phyloP scores from a whole-genome alignment of 1,140 invertebrate species.

The Saccostrea glomerata region DNA sequence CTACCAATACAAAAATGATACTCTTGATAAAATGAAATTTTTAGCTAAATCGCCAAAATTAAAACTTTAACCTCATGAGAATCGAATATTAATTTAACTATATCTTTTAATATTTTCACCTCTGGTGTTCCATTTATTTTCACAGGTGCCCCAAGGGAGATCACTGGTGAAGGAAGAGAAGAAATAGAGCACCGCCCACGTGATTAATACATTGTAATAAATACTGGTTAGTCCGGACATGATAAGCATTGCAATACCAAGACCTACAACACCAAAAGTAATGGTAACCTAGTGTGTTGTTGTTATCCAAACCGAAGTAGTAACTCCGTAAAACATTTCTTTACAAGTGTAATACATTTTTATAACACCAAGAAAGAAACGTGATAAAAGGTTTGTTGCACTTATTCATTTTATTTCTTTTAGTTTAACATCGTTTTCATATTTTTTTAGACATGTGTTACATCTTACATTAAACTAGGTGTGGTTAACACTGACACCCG shows the following conservation, averaged over 20 bases:
- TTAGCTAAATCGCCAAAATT: too few relatives aligned
- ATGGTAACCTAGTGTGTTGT: neutral
- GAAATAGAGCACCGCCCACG: conserved; percentile 85
- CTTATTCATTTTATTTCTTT: too few relatives aligned
- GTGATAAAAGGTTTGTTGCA: too few relatives aligned
- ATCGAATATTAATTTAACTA: too few relatives aligned
- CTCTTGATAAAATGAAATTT: too few relatives aligned
- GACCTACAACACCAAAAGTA: conserved; percentile 53
- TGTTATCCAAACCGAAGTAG: neutral
- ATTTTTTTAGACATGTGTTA: too few relatives aligned
- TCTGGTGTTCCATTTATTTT: conserved; percentile 85
- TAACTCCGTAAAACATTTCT: too few relatives aligned
- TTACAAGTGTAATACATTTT: neutral
- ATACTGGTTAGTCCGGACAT: conserved; percentile 77
- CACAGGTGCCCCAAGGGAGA: conserved; percentile 70
- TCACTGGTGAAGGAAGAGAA: conserved; percentile 69
- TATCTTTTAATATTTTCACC: conserved; percentile 16
- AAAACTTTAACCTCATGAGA: too few relatives aligned
- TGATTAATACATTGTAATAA: conserved; percentile 84
- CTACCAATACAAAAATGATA: conserved; percentile 40
- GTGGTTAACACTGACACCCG: too few relatives aligned
- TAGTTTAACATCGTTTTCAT: too few relatives aligned
- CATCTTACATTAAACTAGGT: too few relatives aligned
- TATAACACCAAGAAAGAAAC: neutral
- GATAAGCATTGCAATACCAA: conserved; percentile 67